Evolutionary conservation across 1,140 invertebrate genomes (phyloP), one percentile per base, ranked within the genome.

Genomic region (Macrotrachela quadricornifera): DNA sequence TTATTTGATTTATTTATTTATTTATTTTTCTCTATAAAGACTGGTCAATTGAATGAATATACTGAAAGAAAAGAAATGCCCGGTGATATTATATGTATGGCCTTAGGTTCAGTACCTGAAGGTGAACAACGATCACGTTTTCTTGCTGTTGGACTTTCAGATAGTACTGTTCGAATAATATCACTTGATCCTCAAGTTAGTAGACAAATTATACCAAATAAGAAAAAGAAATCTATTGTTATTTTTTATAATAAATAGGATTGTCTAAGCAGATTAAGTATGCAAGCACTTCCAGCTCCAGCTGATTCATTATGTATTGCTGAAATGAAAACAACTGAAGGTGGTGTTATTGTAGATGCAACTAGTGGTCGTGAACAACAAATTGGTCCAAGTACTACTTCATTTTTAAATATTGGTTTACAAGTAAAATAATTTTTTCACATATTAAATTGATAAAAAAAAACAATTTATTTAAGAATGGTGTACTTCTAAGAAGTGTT

Each of bases 1-100:
- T 50, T 61, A 53, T 63, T 72, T 74, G 46, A 57, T 54, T 54
- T 30, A 37, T 12, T 49, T 59, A 57, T 15, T 62, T 92, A 85
- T 86, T 84, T 30, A 4, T 4, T 30, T 4, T 30, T 30, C n/a
- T n/a, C n/a, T n/a, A n/a, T n/a, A n/a, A n/a, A 30, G 21, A 30
- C 21, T 59, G 91, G 91, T 0, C 87, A 95, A 70, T 71, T 99
- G 36, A 95, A 97, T 68, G 94, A 99, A 65, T 96, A 94, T 61
- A 92, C 85, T 9, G 88, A 97, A 64, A 76, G 86, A 13, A 90
- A 92, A 60, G 87, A 94, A 63, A 84, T 99, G 80, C 82, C 84
- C 9, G 80, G 83, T 1, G 90, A 97, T 66, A 88, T 97, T 1
- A 82, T 95, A 57, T 99, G 92, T 60, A 97, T 99, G 92, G 90